Conservation (phyloP, 2,888 invertebrate species). For the Dynastes maya region DNA sequence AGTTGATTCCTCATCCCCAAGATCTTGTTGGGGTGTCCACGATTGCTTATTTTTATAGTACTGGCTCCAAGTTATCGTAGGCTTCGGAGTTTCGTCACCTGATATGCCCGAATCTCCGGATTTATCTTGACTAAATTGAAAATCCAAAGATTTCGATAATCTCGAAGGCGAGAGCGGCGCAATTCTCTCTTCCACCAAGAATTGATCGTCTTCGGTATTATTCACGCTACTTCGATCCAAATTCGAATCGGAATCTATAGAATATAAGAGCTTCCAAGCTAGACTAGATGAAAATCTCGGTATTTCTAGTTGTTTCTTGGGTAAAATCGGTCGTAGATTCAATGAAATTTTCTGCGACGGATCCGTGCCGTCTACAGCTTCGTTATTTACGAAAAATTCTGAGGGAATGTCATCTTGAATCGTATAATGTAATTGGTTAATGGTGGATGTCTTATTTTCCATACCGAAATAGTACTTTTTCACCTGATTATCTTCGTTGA, state of each 20-base stretch:
- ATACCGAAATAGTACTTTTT: conserved; percentile 87
- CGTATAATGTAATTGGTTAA: neutral
- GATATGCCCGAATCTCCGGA: conserved; percentile 90
- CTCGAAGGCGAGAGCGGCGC: conserved; percentile 71
- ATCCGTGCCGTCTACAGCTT: conserved; percentile 66
- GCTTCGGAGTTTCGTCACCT: conserved; percentile 74
- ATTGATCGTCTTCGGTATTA: conserved; percentile 64
- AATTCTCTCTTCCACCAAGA: conserved; percentile 73
- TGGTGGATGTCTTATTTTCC: conserved; percentile 70
- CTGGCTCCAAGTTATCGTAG: conserved; percentile 22
- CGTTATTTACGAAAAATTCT: conserved; percentile 70
- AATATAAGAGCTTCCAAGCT: conserved; percentile 85
- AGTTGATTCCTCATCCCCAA: conserved; percentile 74
- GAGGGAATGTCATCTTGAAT: conserved; percentile 51
- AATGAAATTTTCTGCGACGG: conserved; percentile 79
- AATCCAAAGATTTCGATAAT: conserved; percentile 72
- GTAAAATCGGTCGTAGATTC: conserved; percentile 83
- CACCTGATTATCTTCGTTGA: conserved; percentile 58
- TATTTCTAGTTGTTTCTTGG: conserved; percentile 83
- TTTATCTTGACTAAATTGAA: conserved; percentile 76
- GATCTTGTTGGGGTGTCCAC: conserved; percentile 91
- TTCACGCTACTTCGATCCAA: conserved; percentile 57
- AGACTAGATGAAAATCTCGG: conserved; percentile 88
- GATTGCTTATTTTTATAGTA: conserved; percentile 62
- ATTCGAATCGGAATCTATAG: conserved; percentile 72